Evolutionary conservation across 2,797 vertebrate species (phyloP), one percentile per base, ranked within the genome.

Genomic region (Chromis chromis): DNA sequence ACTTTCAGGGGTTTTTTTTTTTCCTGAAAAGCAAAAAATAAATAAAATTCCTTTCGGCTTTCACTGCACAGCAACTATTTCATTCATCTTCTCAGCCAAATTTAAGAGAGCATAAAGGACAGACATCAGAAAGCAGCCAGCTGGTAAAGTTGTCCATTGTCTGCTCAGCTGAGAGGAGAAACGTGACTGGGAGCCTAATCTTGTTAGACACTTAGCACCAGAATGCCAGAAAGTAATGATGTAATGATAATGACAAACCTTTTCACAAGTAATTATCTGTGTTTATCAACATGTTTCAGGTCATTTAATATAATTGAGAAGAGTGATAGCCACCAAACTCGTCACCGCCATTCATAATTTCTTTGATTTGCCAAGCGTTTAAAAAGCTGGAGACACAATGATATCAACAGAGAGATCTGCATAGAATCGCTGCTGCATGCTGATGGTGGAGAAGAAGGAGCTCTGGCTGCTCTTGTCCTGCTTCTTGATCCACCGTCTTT

Each of bases 121-220:
- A 55, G 40, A 55, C 19, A 4, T 31, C 22, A 39, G 54, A 72
- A 75, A 68, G 62, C 63, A 61, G 57, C 69, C 83, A 68, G 83
- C 74, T 81, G 82, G 78, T 83, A 50, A 87, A 89, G 86, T 84
- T 75, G 74, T 87, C 85, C 62, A 88, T 93, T 91, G 91, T 93
- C 84, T 86, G 82, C 82, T 72, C 22, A 62, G 71, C 74, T 86
- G 86, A 89, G 90, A 88, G 90, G 83, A 79, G 84, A 76, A 88
- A 93, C 89, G 90, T 89, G 92, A 90, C 89, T 70, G 63, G 90
- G 79, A 80, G 86, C 33, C 86, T 92, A 92, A 93, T 92, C 91
- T 86, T 62, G 86, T 93, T 91, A 92, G 70, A 83, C 87, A 89
- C 90, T 91, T 82, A 88, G 44, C 88, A 63, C 70, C 86, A 85